Base-by-base conservation (phyloP, 2,113 vertebrate genomes). In the Saccopteryx bilineata region DNA sequence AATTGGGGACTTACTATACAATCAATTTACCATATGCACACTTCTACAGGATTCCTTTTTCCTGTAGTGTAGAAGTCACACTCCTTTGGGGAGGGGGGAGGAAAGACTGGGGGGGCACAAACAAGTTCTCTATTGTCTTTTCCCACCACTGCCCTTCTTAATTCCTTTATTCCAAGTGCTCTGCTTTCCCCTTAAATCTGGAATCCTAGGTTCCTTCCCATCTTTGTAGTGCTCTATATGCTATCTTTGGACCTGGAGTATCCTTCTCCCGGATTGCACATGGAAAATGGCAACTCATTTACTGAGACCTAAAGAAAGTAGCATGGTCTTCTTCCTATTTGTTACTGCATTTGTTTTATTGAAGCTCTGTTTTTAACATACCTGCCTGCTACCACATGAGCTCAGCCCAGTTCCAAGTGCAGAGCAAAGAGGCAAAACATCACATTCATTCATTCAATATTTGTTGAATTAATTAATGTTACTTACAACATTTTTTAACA, bases 401-500 rank as follows among this genome's bases (percentile, higher is more conserved):
- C 21, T 33, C 17, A 11, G 15, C 23, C 46, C 26, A 6, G 4
- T 56, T 87, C 21, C 54, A 23, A 33, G 39, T 48, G 11, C 8
- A 79, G 56, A 63, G 26, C 6, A 56, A 69, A 58, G 23, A 84
- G 68, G 17, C 11, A 80, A 87, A 83, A 58, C 5, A 58, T 12
- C 14, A n/a, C 4, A 33, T 56, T n/a, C 19, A 78, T 78, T n/a
- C 75, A 48, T 58, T 58, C 9, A 26, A 50, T 76, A 7, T 28
- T 94, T 31, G 2, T 91, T 66, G 26, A 68, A 54, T 93, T 63
- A 60, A 74, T 80, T 24, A 69, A 87, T 48, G 50, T 84, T 0
- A 3, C 33, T 96, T 78, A 97, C 75, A 79, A 97, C 97, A 97
- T 69, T 58, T 94, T 76, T 28, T 21, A 88, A 86, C 78, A 58